Evolutionary conservation across 2,888 invertebrate species (phyloP).

Genomic region (Pyrrhosoma nymphula): DNA sequence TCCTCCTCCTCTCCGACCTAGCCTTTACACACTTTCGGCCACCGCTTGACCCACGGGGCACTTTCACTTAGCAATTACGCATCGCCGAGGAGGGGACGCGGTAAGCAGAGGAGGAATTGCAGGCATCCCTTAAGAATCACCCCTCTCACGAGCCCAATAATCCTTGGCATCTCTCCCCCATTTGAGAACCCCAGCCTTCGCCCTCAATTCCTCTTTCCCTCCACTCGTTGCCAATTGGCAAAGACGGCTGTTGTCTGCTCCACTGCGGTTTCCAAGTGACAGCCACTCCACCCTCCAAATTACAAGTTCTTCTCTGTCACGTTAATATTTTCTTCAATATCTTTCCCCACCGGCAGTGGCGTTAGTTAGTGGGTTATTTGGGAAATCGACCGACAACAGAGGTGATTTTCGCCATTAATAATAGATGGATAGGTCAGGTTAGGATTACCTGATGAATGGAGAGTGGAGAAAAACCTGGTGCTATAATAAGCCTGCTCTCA

Average conservation of each 20-base stretch:
- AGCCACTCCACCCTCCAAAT: background rate
- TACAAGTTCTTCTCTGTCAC: background rate
- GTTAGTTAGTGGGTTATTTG: no score
- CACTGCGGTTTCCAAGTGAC: background rate
- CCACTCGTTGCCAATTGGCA: background rate
- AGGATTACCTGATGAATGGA: no score
- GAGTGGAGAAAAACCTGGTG: no score
- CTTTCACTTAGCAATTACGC: slow-evolving; percentile 52
- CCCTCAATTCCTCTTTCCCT: background rate
- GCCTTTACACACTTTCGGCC: background rate
- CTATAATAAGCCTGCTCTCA: no score
- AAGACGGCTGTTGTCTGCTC: background rate
- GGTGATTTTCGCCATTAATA: no score
- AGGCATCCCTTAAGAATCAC: background rate
- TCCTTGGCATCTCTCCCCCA: background rate
- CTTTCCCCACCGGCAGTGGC: no score
- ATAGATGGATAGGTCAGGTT: no score
- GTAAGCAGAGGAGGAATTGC: background rate
- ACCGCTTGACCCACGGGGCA: slow-evolving; percentile 15
- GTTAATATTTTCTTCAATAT: background rate
- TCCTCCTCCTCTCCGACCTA: background rate
- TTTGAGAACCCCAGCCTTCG: background rate
- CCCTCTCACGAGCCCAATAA: background rate
- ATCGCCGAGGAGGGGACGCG: background rate
- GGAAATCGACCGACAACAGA: no score